Base-by-base conservation (phyloP, 2,797 vertebrate genomes). In the Perodicticus potto region DNA sequence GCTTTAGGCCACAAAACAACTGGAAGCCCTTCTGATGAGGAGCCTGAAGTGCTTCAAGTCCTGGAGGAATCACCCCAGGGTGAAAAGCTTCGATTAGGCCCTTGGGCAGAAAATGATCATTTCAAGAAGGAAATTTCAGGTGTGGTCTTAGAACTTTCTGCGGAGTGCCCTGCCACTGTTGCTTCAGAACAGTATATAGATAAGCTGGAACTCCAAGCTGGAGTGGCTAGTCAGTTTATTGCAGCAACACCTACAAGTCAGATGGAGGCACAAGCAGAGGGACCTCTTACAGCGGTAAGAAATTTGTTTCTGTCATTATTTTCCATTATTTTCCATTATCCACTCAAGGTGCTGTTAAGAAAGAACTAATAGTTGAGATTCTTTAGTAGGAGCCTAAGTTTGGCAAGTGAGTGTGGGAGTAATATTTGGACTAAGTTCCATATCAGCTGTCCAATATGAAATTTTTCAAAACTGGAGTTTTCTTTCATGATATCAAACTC, bases 251-350 rank as follows among this genome's bases (percentile, higher is more conserved):
- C 99, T 70, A 99, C 99, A 96, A 99, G 99, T 97, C 99, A 99
- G 3, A 99, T 99, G 96, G 99, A 99, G 95, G 99, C 99, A 55
- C 99, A 99, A 98, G 99, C 99, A 5, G 99, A 99, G 97, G 99
- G 99, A 96, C 99, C 99, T 0, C 98, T 99, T 85, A 99, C 99
- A 87, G 99, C 99, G 99, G 99, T 99, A 99, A 99, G 99, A 86
- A 70, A 97, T 65, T 25, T 74, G 34, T 83, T 96, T 3, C 34
- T 59, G 37, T 83, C 86, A 40, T 63, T 85, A 34, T 55, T 78
- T 40, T 85, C 63, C 86, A 40, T 63, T 85, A 34, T 55, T 78
- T 40, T 85, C 63, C 87, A 29, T 89, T 90, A 49, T 23, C 40
- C 45, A 32, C 25, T 95, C 19, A 53, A 37, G 45, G 12, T 94